These are phyloP conservation scores for Cydia pomonella DNA, from an alignment of 1,140 invertebrate species.

Conservation along the genomic window DNA sequence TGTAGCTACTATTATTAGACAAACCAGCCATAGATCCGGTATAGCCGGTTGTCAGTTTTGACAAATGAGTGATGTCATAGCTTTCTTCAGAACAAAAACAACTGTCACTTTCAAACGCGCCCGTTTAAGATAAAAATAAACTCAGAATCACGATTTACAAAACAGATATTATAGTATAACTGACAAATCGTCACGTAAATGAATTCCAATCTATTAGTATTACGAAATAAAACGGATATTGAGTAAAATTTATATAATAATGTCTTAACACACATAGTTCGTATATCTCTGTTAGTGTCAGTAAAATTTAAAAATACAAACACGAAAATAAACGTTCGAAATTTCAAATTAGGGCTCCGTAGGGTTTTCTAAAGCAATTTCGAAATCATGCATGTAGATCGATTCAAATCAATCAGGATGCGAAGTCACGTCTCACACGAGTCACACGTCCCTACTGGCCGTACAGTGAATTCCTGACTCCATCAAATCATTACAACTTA, in stretches of 20 bases:
- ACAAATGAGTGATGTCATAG: conserved; percentile 32
- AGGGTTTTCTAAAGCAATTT: conserved; percentile 18
- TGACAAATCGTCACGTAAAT: conserved; percentile 15
- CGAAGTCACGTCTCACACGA: conserved; percentile 21
- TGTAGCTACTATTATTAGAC: conserved; percentile 26
- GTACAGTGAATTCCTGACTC: conserved; percentile 2
- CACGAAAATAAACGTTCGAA: background rate
- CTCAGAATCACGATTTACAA: conserved; percentile 22
- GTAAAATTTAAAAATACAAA: background rate
- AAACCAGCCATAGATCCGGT: conserved; percentile 10
- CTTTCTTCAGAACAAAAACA: conserved; percentile 32
- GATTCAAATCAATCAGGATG: conserved; percentile 29
- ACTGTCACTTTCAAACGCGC: conserved; percentile 29
- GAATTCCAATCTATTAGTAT: conserved; percentile 26
- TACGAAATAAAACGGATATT: conserved; percentile 8
- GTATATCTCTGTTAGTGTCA: background rate
- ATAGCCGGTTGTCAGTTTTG: conserved; percentile 23
- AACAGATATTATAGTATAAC: conserved; percentile 10
- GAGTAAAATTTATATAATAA: background rate
- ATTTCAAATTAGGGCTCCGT: background rate
- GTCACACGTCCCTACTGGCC: conserved; percentile 2
- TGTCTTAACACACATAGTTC: background rate
- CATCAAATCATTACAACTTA: background rate
- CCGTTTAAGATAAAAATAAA: conserved; percentile 15
- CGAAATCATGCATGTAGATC: conserved; percentile 32